Conservation (phyloP, 2,888 invertebrate species). For the Drosophila meridiana region DNA sequence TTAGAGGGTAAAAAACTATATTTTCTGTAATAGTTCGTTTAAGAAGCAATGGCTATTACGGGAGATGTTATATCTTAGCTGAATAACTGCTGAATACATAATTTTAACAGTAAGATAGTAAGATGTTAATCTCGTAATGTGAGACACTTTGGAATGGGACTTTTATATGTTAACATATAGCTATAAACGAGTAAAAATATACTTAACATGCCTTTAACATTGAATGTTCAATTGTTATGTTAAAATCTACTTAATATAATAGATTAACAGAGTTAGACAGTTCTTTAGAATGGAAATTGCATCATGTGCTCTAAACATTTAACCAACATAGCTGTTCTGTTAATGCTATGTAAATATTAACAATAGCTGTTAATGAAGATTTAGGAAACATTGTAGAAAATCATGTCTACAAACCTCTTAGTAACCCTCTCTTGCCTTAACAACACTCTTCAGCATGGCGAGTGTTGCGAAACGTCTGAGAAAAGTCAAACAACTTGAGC, state of each 20-base stretch:
- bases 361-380: neutral
- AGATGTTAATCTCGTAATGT: neutral
- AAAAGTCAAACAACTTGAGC: conserved; percentile 5
- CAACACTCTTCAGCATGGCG: neutral
- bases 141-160: neutral
- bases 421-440: neutral
- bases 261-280: neutral
- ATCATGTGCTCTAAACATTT: neutral
- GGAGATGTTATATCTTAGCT: neutral
- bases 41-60: neutral
- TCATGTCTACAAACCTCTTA: neutral
- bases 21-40: neutral
- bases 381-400: neutral
- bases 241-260: neutral
- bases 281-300: too few relatives aligned
- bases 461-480: conserved; percentile 14
- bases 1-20: neutral
- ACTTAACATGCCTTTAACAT: neutral
- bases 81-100: neutral
- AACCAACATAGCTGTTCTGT: neutral
- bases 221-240: neutral
- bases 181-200: too few relatives aligned
- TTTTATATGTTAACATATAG: neutral
- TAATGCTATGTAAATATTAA: neutral
- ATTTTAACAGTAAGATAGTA: neutral